A percentile compares a stretch with the other conserved stretches of the same genome.
phyloP scores from a whole-genome alignment of 2,113 vertebrate species.

The Taxidea taxus region DNA sequence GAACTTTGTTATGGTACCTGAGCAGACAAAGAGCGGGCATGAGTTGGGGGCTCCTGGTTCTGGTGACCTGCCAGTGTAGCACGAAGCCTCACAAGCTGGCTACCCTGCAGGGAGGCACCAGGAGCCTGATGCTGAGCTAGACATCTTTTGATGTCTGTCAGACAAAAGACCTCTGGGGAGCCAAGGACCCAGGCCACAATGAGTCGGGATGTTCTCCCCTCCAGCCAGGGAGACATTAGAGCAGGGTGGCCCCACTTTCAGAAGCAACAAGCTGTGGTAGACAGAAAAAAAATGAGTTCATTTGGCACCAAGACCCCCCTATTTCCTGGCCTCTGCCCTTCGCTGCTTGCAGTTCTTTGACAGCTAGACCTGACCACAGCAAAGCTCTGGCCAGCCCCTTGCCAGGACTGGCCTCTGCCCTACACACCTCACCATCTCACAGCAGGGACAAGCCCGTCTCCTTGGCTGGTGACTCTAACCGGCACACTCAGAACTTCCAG shows the following conservation, averaged over 20 bases:
- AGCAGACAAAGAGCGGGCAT: not conserved
- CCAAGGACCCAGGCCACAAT: not conserved
- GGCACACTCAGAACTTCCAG: not conserved
- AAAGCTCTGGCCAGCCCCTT: not conserved
- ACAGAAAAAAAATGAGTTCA: not conserved
- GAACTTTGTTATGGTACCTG: not conserved
- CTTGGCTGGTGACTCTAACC: not conserved
- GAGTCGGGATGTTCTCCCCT: not conserved
- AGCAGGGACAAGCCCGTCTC: not conserved
- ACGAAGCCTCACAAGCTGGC: not conserved
- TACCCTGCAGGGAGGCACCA: not conserved
- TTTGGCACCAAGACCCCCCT: not conserved
- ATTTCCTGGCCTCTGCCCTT: not conserved
- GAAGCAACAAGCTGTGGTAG: not conserved
- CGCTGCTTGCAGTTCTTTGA: not conserved
- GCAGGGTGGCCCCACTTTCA: not conserved
- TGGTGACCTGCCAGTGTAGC: not conserved
- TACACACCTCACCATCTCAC: not conserved
- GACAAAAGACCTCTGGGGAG: not conserved
- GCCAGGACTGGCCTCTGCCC: not conserved
- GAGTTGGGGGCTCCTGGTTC: not conserved
- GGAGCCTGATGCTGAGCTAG: not conserved
- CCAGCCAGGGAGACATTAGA: not conserved
- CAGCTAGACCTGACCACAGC: not conserved
- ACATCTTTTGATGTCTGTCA: not conserved